Conservation (phyloP, 2,113 vertebrate species). For the Malurus cyaneus region DNA sequence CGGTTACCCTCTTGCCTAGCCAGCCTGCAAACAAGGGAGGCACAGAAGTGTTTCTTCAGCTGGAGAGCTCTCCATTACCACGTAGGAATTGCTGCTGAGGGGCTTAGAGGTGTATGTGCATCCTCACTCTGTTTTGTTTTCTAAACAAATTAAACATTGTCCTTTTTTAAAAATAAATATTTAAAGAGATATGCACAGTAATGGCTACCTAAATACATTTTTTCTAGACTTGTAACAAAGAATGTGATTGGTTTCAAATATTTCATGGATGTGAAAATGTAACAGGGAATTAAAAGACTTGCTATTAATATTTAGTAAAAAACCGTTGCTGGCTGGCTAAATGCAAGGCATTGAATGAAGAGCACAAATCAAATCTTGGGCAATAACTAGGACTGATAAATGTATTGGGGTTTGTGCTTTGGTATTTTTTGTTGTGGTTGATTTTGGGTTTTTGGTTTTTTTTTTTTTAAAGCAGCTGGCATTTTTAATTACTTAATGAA, state of each 20-base stretch:
- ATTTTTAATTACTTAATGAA: neutral
- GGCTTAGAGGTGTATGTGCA: neutral
- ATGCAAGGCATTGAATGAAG: neutral
- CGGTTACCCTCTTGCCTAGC: neutral
- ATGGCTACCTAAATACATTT: neutral
- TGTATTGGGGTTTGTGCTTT: neutral
- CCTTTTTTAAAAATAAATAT: constrained; percentile 4
- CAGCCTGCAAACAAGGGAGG: rapidly evolving
- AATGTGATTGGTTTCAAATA: neutral
- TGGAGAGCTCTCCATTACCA: neutral
- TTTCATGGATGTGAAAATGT: neutral
- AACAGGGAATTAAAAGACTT: neutral
- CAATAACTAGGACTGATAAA: neutral
- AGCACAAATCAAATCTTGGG: neutral
- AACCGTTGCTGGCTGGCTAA: neutral
- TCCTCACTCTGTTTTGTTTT: constrained; percentile 9
- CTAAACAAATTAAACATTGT: neutral
- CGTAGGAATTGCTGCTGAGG: neutral
- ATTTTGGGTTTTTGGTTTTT: neutral
- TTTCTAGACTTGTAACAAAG: neutral
- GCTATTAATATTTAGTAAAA: neutral
- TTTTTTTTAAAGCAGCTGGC: neutral
- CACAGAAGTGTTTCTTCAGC: neutral
- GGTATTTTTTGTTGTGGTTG: neutral
- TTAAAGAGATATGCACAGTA: constrained; percentile 9